Conservation (phyloP, 2,888 invertebrate genomes). For the Cenopis cana region DNA sequence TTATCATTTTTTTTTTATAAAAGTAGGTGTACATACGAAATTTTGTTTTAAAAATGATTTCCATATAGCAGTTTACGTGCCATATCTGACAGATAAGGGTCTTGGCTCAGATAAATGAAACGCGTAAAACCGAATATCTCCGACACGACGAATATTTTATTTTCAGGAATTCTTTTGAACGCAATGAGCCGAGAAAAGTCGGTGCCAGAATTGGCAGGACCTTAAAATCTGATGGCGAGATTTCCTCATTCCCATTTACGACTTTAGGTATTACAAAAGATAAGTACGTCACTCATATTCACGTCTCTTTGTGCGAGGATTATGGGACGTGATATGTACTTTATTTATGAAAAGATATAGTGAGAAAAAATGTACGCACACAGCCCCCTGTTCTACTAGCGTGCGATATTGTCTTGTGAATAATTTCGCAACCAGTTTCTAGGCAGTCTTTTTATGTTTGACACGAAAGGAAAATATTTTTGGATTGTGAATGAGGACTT, state of each 20-base stretch:
- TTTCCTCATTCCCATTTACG: constrained; percentile 75
- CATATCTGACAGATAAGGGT: constrained; percentile 43
- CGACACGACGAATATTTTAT: constrained; percentile 43
- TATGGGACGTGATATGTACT: constrained; percentile 76
- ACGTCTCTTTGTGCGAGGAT: constrained; percentile 78
- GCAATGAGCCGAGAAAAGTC: constrained; percentile 42
- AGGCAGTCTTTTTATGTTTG: constrained; percentile 1
- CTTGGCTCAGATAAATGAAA: constrained; percentile 39
- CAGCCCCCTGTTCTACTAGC: constrained; percentile 44
- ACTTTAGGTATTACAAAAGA: constrained; percentile 74
- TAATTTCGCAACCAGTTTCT: constrained; percentile 52
- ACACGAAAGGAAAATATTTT: not conserved
- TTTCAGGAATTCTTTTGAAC: constrained; percentile 43
- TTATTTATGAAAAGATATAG: constrained; percentile 73
- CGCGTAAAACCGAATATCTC: constrained; percentile 39
- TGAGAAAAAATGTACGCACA: constrained; percentile 61
- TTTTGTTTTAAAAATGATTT: constrained; percentile 26
- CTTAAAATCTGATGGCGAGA: constrained; percentile 51
- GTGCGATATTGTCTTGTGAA: constrained; percentile 73
- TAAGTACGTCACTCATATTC: constrained; percentile 77
- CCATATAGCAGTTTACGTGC: constrained; percentile 30
- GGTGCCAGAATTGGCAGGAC: constrained; percentile 46
- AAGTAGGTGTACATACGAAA: not conserved
- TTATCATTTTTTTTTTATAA: not conserved
- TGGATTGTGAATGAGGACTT: not conserved